A percentile compares a stretch with the other conserved stretches of the same genome.
These are phyloP conservation scores for rabbit (Oryctolagus cuniculus) DNA, from an alignment of 2,113 vertebrate genomes.

Conservation along the genomic window mOryCun1.1 NC_091447.1:17349501-17350000, in stretches of 20 bases:
- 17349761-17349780: constrained; percentile 49
- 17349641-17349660: not conserved
- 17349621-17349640: not conserved
- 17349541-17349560: not conserved
- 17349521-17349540: constrained; percentile 6
- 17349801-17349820: constrained; percentile 51
- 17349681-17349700: not conserved
- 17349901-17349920: not conserved
- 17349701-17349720: not conserved
- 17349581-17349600: not conserved
- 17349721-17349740: constrained; percentile 33
- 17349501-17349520: constrained; percentile 25
- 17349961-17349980: not conserved
- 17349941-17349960: not conserved
- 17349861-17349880: not conserved
- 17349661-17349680: not conserved
- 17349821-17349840: not conserved
- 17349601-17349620: not conserved
- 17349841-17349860: constrained; percentile 33
- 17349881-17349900: not conserved
- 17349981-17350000: not conserved
- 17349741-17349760: constrained; percentile 58
- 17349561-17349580: not conserved
- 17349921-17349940: not conserved
- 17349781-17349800: constrained; percentile 38